Evolutionary conservation across 2,797 vertebrate genomes (phyloP), one percentile per base, ranked within the genome.

Genomic region (Oreochromis mossambicus): DNA sequence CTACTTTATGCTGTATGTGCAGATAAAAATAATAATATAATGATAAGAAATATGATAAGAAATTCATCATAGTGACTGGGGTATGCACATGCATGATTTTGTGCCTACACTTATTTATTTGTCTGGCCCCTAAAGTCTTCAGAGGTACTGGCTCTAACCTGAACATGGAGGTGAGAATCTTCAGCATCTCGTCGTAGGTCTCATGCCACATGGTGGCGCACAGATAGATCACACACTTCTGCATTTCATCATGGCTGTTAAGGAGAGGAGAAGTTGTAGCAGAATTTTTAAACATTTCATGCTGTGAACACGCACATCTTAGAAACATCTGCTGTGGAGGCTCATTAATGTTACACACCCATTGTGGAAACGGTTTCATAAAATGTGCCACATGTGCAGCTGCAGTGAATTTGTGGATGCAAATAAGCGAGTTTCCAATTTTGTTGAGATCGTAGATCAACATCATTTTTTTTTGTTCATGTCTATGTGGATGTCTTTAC

Each of bases 161-260:
- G 93, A 97, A 97, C 96, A 97, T 96, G 50, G 97, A 97, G 5
- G 96, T 97, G 76, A 97, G 93, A 84, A 97, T 97, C 92, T 97
- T 97, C 38, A 96, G 93, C 97, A 97, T 97, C 91, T 97, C 97
- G 6, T 97, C 96, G 12, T 96, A 96, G 55, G 95, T 97, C 89
- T 97, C 97, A 70, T 97, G 97, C 97, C 97, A 97, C 97, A 97
- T 97, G 83, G 97, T 97, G 66, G 97, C 97, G 88, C 97, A 97
- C 3, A 97, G 95, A 82, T 97, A 97, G 89, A 97, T 96, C 46
- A 97, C 93, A 76, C 95, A 96, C 79, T 77, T 95, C 80, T 97
- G 95, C 4, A 95, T 75, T 6, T 95, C 90, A 17, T 96, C 95
- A 2, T 83, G 34, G 81, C 96, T 97, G 86, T 43, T 85, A 48